Base-by-base conservation (phyloP, 2,888 invertebrate species). In the Pandemis corylana region DNA sequence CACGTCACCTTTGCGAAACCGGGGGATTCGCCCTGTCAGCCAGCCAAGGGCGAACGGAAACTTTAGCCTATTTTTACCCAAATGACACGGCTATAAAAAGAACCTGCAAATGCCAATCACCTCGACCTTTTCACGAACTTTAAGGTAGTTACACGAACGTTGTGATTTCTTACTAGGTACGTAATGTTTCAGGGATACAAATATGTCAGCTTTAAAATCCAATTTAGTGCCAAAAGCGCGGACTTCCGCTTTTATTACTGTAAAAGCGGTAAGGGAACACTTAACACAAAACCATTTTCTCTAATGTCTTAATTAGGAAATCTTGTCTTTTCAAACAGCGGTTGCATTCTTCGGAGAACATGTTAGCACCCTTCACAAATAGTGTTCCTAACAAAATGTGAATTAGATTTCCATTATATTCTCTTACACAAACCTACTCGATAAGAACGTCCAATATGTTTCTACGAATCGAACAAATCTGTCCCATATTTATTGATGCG, bases 11-110 rank as follows among this genome's bases (percentile, higher is more conserved):
- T 67, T 49, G 62, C 62, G 12, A 53, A 65, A 51, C n/a, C 12
- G 41, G 42, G 28, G 28, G 13, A 71, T 78, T 73, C 75, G 72
- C 76, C 63, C 65, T 77, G 74, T 76, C 78, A 78, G 78, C 77
- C 42, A 77, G 76, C 64, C 77, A 79, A 71, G 77, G 76, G 66
- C 71, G 82, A 7, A 76, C 63, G 71, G 46, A 80, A 87, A 89
- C 86, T 88, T 89, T 87, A 86, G 56, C 75, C 84, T 89, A 89
- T 89, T 86, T 87, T 83, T 83, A 83, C 76, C 81, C 68, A 76
- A 85, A 86, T 83, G 83, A 82, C 84, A 84, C 64, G 68, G 81
- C 84, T 87, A 86, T 88, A 85, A 87, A 83, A 84, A 83, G 82
- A 76, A 72, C 64, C 77, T 78, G 74, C 78, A 84, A 87, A 87